Percentiles rank a stretch among this genome's conserved stretches.
These are phyloP conservation scores for Bubo blakistoni DNA, from an alignment of 2,113 vertebrate genomes.

Conservation along the genomic window DNA sequence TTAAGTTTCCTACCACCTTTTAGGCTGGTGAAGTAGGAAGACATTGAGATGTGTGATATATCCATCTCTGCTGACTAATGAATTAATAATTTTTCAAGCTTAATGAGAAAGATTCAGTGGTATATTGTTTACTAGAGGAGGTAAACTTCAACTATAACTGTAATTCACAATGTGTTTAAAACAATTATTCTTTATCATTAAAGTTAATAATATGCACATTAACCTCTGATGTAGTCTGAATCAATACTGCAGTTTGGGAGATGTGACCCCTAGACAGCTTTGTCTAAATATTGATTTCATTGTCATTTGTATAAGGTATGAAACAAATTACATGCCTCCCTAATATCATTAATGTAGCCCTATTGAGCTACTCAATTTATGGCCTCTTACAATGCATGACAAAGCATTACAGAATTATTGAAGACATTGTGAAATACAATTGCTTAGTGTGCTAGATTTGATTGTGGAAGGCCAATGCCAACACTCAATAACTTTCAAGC, in stretches of 20 bases:
- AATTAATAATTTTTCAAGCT: constrained; percentile 52
- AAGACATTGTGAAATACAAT: constrained; percentile 48
- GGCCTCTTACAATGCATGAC: constrained; percentile 33
- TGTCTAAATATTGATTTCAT: constrained; percentile 86
- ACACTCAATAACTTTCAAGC: constrained; percentile 15
- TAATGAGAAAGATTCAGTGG: constrained; percentile 39
- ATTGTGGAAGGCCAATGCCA: background rate
- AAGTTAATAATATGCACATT: constrained; percentile 82
- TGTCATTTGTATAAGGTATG: constrained; percentile 89
- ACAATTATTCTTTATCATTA: constrained; percentile 73
- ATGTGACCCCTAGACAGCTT: constrained; percentile 81
- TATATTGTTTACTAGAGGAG: constrained; percentile 40
- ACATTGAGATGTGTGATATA: background rate
- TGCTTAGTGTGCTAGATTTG: constrained; percentile 20
- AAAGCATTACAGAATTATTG: constrained; percentile 50
- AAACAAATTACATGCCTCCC: constrained; percentile 83
- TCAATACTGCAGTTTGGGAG: constrained; percentile 81
- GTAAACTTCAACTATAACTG: constrained; percentile 41
- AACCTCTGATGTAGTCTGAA: constrained; percentile 77
- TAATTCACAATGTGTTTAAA: constrained; percentile 66
- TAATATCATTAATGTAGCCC: constrained; percentile 79
- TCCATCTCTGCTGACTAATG: constrained; percentile 6
- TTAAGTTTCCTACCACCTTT: background rate
- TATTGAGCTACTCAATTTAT: constrained; percentile 65
- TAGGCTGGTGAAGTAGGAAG: background rate